Percentiles rank a stretch among this genome's conserved stretches.
Conservation (phyloP, 2,113 vertebrate genomes). For the Motacilla alba region DNA sequence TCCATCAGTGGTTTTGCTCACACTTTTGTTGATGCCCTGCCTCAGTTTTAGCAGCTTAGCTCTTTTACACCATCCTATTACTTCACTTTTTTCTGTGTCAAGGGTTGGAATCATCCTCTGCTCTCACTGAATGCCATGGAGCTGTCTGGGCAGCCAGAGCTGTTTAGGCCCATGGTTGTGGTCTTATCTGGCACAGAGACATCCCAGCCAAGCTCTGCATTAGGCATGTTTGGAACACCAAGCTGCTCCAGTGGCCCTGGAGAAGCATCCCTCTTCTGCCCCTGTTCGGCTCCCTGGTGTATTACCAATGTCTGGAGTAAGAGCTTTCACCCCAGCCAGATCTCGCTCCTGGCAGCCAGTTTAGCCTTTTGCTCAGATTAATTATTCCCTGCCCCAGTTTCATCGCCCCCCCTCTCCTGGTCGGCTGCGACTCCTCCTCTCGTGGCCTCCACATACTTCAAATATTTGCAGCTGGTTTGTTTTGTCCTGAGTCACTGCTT, state of each 20-base stretch:
- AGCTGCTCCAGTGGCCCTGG: neutral
- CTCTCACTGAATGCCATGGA: neutral
- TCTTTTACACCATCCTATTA: neutral
- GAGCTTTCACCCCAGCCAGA: neutral
- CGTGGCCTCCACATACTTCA: slow-evolving; percentile 17
- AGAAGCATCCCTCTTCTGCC: neutral
- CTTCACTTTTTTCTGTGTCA: neutral
- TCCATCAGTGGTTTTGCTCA: neutral
- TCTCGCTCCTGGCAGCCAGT: neutral
- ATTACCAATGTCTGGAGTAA: neutral
- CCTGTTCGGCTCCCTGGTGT: neutral
- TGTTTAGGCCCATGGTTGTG: neutral
- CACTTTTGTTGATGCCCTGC: neutral
- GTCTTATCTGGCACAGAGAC: neutral
- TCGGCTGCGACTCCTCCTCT: slow-evolving; percentile 39
- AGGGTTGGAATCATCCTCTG: neutral
- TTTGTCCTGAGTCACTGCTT: slow-evolving; percentile 42
- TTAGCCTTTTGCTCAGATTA: slow-evolving; percentile 33
- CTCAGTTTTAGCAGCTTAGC: neutral
- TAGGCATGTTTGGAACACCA: neutral
- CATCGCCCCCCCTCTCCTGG: neutral
- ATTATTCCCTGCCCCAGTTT: slow-evolving; percentile 44
- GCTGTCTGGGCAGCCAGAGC: neutral
- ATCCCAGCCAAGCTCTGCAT: neutral
- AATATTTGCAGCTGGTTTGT: slow-evolving; percentile 57